Evolutionary conservation across 2,113 vertebrate genomes (phyloP), one percentile per base, ranked within the genome.

Genomic region (Platanista minor): DNA sequence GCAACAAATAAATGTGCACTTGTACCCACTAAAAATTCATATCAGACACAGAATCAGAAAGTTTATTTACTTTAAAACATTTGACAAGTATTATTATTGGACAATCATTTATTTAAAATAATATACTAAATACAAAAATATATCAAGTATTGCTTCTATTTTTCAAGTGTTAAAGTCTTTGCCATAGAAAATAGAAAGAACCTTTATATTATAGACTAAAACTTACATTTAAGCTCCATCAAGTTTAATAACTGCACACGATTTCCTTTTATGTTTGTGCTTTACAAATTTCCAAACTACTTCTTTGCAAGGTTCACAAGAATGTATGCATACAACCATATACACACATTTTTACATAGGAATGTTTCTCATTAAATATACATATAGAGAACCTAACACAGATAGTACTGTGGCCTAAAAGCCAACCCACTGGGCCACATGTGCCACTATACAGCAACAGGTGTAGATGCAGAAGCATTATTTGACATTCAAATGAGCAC

Each of bases 71-170:
- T 90, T 94, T 94, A 87, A 97, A 97, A 96, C 91, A 95, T 96
- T 87, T 97, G 75, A 97, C 95, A 97, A 97, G 77, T 97, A 98
- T 74, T 91, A 57, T 81, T 59, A 91, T 72, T 86, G 33, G 64
- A 92, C 94, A 94, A 89, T 92, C 52, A 96, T 86, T 95, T 96
- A 93, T 97, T 96, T 96, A 97, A 98, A 98, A 98, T 97, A 96
- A 95, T 92, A 89, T 90, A 83, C 96, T 97, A 98, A 97, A 97
- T 98, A 98, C 96, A 97, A 96, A 98, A 98, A 98, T 98, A 98
- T 96, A 98, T 97, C 92, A 98, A 90, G 74, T 98, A 99, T 98
- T 98, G 98, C 97, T 98, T 98, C 96, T 97, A 96, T 97, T 98
- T 97, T 92, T 97, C 74, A 96, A 94, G 96, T 97, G 98, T 96